Percentiles rank a stretch among this genome's conserved stretches.
Evolutionary conservation across 2,888 invertebrate genomes (phyloP).

Genomic region (Spicauda simplicius): DNA sequence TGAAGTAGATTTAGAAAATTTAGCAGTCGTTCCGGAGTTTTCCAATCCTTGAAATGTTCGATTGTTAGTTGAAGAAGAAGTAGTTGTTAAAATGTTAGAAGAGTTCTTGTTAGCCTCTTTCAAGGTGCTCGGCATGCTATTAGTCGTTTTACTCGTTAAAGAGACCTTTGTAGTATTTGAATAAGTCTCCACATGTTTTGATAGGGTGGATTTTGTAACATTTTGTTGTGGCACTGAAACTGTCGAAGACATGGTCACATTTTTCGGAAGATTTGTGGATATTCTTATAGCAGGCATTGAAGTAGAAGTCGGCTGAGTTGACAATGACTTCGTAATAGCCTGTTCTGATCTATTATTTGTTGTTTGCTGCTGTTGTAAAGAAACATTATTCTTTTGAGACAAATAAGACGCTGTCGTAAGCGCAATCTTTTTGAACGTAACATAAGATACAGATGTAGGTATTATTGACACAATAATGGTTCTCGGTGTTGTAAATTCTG

Average conservation of each 20-base stretch:
- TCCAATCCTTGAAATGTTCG: conserved; percentile 40
- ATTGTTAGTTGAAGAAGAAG: conserved; percentile 55
- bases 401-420: conserved; percentile 65
- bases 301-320: conserved; percentile 57
- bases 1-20: conserved; percentile 34
- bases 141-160: conserved; percentile 64
- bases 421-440: conserved; percentile 74
- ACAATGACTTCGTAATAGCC: conserved; percentile 55
- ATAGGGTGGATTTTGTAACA: conserved; percentile 35
- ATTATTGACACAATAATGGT: conserved; percentile 80
- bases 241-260: conserved; percentile 23
- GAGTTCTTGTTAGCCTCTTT: conserved; percentile 55
- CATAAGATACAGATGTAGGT: conserved; percentile 77
- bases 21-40: conserved; percentile 45
- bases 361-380: conserved; percentile 41
- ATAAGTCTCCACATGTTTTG: conserved; percentile 17
- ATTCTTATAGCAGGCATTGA: conserved; percentile 49
- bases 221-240: conserved; percentile 39
- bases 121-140: conserved; percentile 71
- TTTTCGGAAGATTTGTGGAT: conserved; percentile 25
- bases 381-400: conserved; percentile 53
- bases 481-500: conserved; percentile 70
- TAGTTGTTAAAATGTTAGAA: conserved; percentile 63
- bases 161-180: conserved; percentile 36
- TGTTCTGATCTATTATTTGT: conserved; percentile 53